phyloP scores from a whole-genome alignment of 37 sponge, comb jelly and placozoan genomes.

The Aplysina aerophoba region DNA sequence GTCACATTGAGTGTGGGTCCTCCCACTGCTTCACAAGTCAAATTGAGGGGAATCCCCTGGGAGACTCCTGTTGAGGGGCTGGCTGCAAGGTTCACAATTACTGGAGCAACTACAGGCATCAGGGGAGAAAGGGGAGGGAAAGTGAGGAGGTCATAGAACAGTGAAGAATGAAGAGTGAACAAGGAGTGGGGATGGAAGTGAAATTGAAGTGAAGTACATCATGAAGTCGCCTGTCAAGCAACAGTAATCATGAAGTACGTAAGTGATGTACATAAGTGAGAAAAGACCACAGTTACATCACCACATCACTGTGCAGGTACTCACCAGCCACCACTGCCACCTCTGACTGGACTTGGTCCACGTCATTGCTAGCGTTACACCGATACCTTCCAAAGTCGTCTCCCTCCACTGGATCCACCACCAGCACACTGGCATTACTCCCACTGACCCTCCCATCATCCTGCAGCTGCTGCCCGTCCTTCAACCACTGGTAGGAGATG shows the following conservation, averaged over 20 bases:
- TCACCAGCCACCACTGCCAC: constrained; percentile 17
- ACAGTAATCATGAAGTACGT: too few relatives aligned
- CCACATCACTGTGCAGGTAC: too few relatives aligned
- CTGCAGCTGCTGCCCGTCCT: background rate
- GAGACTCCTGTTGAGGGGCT: background rate
- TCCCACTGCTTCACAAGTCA: constrained; percentile 30
- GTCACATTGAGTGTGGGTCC: constrained; percentile 26
- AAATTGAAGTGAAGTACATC: too few relatives aligned
- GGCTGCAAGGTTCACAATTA: background rate
- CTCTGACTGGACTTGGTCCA: background rate
- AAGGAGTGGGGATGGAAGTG: too few relatives aligned
- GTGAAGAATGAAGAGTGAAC: too few relatives aligned
- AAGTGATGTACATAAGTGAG: background rate
- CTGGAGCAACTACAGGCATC: constrained; percentile 28
- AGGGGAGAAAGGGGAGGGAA: background rate
- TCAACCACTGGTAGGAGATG: constrained; percentile 37
- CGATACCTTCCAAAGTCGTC: background rate
- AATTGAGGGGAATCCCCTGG: constrained; percentile 1
- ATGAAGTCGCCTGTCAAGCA: too few relatives aligned
- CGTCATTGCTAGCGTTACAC: constrained; percentile 9
- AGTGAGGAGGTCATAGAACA: too few relatives aligned
- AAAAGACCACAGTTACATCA: too few relatives aligned
- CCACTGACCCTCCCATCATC: background rate
- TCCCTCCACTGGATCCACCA: background rate
- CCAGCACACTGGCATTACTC: background rate